phyloP scores from a whole-genome alignment of 2,113 vertebrate species.

The Thymallus thymallus region DNA sequence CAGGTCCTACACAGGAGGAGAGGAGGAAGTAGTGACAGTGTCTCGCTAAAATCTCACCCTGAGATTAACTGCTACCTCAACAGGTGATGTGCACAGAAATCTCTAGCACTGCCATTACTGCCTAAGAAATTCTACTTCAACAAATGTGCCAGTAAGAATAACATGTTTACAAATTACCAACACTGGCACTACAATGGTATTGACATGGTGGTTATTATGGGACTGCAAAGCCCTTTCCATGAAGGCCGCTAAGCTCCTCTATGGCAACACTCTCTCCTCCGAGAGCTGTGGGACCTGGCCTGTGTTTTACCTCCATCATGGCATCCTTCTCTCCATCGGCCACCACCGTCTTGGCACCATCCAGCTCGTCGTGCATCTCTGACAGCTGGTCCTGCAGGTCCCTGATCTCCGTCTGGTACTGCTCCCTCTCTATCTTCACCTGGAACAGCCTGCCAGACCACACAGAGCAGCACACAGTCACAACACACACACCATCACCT shows the following conservation, averaged over 20 bases:
- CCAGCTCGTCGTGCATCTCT: slow-evolving; percentile 97
- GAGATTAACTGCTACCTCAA: not conserved
- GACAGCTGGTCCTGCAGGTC: slow-evolving; percentile 98
- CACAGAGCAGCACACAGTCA: slow-evolving; percentile 39
- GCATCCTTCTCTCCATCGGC: slow-evolving; percentile 81
- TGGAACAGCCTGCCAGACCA: slow-evolving; percentile 83
- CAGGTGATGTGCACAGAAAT: too few species aligned
- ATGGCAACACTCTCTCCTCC: not conserved
- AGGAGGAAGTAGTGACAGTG: not conserved
- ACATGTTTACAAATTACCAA: too few species aligned
- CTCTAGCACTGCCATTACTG: too few species aligned
- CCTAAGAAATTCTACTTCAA: not conserved
- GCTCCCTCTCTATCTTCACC: slow-evolving; percentile 95
- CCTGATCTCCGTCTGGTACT: slow-evolving; percentile 93
- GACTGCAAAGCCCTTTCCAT: not conserved
- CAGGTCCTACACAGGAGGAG: slow-evolving; percentile 77
- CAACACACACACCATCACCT: slow-evolving; percentile 14
- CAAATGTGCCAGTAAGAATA: not conserved
- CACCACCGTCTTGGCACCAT: slow-evolving; percentile 78
- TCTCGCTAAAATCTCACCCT: not conserved
- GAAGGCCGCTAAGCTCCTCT: not conserved
- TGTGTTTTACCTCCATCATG: slow-evolving; percentile 79
- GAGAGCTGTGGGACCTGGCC: not conserved
- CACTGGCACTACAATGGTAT: not conserved
- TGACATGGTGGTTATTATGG: not conserved